Base-by-base conservation (phyloP, 2,797 vertebrate genomes). In the Heliangelus exortis region DNA sequence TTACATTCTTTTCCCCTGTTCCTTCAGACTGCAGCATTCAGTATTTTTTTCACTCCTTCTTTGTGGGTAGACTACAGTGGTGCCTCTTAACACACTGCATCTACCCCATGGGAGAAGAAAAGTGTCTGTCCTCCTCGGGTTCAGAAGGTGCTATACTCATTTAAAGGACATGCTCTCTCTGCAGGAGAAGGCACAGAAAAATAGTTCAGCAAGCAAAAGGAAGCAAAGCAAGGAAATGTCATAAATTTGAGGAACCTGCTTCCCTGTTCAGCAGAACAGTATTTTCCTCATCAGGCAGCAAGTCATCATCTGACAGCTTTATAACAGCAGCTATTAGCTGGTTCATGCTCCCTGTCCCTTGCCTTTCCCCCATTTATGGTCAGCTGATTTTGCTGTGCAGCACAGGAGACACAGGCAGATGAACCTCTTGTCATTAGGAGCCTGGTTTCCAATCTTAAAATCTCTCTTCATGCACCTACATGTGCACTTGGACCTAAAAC, bases 401-500 rank as follows among this genome's bases (percentile, higher is more conserved):
- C 57, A 89, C 83, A 87, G 34, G 22, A 93, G 47, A 23, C 61
- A 25, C 19, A 75, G 75, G 51, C 79, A 85, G 54, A 93, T n/a
- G 69, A 91, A 75, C 89, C 87, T 83, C 82, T 61, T 92, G 68
- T 62, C 73, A 51, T 68, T 85, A 68, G 92, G n/a, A 89, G 84
- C 79, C 34, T 2, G 1, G 48, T 73, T 91, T 92, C 84, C 87
- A 92, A 62, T 54, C 69, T n/a, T 39, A 29, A 89, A 87, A 55
- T 33, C 84, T 89, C 73, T 53, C 25, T 53, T 94, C 87, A 59
- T 23, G 58, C 76, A 94, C 69, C 82, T 90, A 89, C 87, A 66
- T 69, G 79, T 92, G 87, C 89, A 93, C 87, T 94, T 91, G 91
- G 91, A 88, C 78, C 76, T 95, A 89, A 93, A 94, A 84, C 68